phyloP scores from a whole-genome alignment of 2,888 invertebrate genomes.

The Cephonodes hylas region DNA sequence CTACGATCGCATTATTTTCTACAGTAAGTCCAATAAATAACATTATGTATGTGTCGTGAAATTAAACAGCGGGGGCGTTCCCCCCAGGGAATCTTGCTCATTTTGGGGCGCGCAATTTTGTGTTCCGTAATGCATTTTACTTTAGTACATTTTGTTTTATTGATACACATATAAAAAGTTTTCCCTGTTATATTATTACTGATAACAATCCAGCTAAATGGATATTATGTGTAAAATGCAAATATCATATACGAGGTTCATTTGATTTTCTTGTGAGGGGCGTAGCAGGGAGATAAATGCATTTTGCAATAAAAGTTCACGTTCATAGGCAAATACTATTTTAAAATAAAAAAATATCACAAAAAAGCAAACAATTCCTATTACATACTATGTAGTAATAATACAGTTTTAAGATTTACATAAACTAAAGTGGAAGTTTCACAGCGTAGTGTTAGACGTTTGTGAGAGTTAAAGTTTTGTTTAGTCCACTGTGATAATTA shows the following conservation, averaged over 20 bases:
- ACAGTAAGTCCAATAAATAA: slow-evolving; percentile 35
- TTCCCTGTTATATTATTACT: slow-evolving; percentile 6
- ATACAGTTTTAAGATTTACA: no score
- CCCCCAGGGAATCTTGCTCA: slow-evolving; percentile 29
- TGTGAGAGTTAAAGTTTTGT: no score
- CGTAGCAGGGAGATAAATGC: not conserved
- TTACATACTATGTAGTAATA: no score
- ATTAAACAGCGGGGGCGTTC: slow-evolving; percentile 21
- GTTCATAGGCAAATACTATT: no score
- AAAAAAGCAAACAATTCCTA: no score
- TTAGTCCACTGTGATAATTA: no score
- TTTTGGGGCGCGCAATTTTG: slow-evolving; percentile 53
- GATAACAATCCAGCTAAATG: not conserved
- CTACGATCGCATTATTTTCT: slow-evolving; percentile 8
- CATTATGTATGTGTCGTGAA: slow-evolving; percentile 24
- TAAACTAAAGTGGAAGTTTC: no score
- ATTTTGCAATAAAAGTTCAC: no score
- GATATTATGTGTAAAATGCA: slow-evolving; percentile 2
- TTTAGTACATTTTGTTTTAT: slow-evolving; percentile 31
- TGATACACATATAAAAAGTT: slow-evolving; percentile 23
- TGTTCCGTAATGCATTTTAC: slow-evolving; percentile 56
- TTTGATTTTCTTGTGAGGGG: not conserved
- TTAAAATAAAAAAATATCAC: no score
- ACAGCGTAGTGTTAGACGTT: no score
- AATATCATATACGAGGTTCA: not conserved